Evolutionary conservation across 2,113 vertebrate genomes (phyloP), one percentile per base, ranked within the genome.

Genomic region (Ptilonorhynchus violaceus): DNA sequence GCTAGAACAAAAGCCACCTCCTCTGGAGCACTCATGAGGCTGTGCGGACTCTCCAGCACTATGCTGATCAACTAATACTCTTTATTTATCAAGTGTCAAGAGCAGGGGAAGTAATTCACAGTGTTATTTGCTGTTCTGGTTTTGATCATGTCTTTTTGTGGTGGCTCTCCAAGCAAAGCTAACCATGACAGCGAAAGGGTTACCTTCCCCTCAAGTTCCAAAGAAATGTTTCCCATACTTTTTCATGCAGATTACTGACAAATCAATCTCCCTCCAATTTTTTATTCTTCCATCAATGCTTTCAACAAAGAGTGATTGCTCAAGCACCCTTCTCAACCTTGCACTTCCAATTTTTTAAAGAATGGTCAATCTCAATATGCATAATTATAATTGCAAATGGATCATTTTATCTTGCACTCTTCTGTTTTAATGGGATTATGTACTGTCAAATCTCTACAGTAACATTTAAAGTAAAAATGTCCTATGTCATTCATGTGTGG

Each of bases 221-320:
- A 80, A 85, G 55, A 94, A 89, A 83, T 17, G 42, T 39, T 85
- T 88, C 78, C 46, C 35, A 41, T 66, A 85, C 21, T 52, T 89
- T 74, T 91, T 44, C n/a, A 6, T 55, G 67, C 50, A 55, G 35
- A 63, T 85, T 90, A 95, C 87, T 47, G 75, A 74, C 63, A 88
- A 81, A 94, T 89, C 58, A 17, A 95, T 94, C 33, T 13, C 49
- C 5, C 9, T 85, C 67, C 27, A 60, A 28, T 64, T 82, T 80
- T 94, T 94, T 89, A 91, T 94, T 94, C 87, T 89, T 96, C 80
- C 77, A 88, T 94, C 89, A 87, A 85, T 91, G 93, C 85, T 92
- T 86, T 93, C 94, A 96, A 68, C 74, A 66, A 70, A 94, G 91
- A 93, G 33, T 67, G 77, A 96, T 85, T 79, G 88, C 82, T 90